Evolutionary conservation across 1,140 invertebrate species (phyloP), one percentile per base, ranked within the genome.

Genomic region (Atopsyche davidsoni): DNA sequence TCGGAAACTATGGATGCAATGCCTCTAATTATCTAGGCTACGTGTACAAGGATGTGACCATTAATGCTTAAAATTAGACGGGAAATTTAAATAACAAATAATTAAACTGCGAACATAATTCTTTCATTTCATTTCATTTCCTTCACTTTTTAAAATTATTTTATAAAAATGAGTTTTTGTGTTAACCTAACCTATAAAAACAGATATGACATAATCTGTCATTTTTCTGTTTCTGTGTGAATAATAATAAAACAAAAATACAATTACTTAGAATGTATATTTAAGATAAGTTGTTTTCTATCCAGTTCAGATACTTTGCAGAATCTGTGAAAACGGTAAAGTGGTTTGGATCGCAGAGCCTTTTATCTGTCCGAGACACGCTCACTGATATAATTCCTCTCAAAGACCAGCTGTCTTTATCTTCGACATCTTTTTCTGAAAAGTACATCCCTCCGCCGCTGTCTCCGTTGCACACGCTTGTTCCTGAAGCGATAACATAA

Each of bases 1-100:
- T 93, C 4, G 93, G 92, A 47, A 96, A 98, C 68, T 95, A 96
- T 63, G 95, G 97, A 38, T 98, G 96, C 71, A 99, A 99, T 75
- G 95, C 95, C 1, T 96, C 94, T 49, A 99, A 98, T 68, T 87
- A 86, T n/a, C 78, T 93, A 57, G 96, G 96, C 21, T 99, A 98
- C 69, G 90, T 96, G 10, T 99, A 96, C 72, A 92, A 92, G 64
- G 95, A 99, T 76, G 90, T 96, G 28, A 98, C 91, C 63, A 81
- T 99, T 4, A 99, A 99, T 75, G 96, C 99, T 3, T 73, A 95
- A 58, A 83, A 83, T 85, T 66, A 28, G 25, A n/a, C n/a, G n/a
- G n/a, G n/a, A n/a, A n/a, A n/a, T n/a, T n/a, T n/a, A n/a, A n/a
- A n/a, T n/a, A n/a, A n/a, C n/a, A n/a, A n/a, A n/a, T n/a, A n/a